These are phyloP conservation scores for Hylyphantes graminicola DNA, from an alignment of 1,140 invertebrate species.

Conservation along the genomic window DNA sequence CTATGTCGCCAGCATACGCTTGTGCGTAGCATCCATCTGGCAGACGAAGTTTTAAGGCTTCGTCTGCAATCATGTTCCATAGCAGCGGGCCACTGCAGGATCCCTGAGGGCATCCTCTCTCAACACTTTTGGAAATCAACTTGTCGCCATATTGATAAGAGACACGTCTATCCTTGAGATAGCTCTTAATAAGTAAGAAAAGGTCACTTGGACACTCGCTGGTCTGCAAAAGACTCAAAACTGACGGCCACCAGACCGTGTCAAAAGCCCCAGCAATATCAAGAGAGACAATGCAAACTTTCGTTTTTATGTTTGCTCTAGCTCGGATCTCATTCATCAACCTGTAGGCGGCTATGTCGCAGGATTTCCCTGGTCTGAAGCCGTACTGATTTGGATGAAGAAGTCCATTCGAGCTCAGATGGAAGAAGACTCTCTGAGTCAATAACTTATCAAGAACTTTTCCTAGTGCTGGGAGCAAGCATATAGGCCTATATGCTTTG, in stretches of 20 bases:
- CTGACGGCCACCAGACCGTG: neutral
- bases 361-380: neutral
- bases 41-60: neutral
- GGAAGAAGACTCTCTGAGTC: neutral
- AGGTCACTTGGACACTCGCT: neutral
- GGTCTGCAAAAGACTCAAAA: neutral
- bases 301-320: neutral
- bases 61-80: conserved; percentile 4
- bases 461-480: conserved; percentile 42
- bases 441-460: conserved; percentile 36
- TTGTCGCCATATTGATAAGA: accelerated
- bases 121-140: no score
- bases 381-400: neutral
- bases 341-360: neutral
- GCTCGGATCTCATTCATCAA: neutral
- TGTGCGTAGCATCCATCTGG: neutral
- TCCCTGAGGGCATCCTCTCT: neutral
- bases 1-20: neutral
- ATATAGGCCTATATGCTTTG: no score
- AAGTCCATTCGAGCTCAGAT: neutral
- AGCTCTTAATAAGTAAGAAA: neutral
- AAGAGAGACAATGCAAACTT: neutral
- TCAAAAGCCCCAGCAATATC: neutral
- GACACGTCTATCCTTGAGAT: neutral
- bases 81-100: neutral